Percentiles rank a stretch among this genome's conserved stretches.
phyloP scores from a whole-genome alignment of 1,140 invertebrate genomes.

The Dendroctonus ponderosae region DNA sequence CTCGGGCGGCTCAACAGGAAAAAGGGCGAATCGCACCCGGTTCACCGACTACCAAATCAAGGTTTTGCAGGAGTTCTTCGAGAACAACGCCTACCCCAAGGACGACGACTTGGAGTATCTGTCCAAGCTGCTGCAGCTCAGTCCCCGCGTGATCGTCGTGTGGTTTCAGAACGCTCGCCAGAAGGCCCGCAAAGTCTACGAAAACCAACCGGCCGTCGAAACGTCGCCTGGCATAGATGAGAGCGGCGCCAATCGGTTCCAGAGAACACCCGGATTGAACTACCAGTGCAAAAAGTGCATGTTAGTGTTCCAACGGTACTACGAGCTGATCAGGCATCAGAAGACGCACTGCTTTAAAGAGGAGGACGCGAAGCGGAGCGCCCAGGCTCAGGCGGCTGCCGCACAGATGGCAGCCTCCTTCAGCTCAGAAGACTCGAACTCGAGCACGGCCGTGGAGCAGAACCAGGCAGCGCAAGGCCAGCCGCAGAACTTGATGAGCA shows the following conservation, averaged over 20 bases:
- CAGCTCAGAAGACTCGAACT: slow-evolving; percentile 86
- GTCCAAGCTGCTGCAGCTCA: slow-evolving; percentile 89
- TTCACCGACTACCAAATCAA: slow-evolving; percentile 99
- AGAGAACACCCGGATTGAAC: slow-evolving; percentile 91
- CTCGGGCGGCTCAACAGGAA: slow-evolving; percentile 74
- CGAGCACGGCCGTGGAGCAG: slow-evolving; percentile 67
- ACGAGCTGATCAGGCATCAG: slow-evolving; percentile 97
- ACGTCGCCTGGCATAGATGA: slow-evolving; percentile 69
- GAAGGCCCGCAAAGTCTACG: slow-evolving; percentile 95
- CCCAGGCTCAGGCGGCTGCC: slow-evolving; percentile 87
- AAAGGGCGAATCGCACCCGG: slow-evolving; percentile 95
- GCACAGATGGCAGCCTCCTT: slow-evolving; percentile 85
- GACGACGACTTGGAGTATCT: slow-evolving; percentile 99
- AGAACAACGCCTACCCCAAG: slow-evolving; percentile 99
- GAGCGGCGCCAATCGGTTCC: slow-evolving; percentile 81
- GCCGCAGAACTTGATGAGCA: slow-evolving; percentile 39
- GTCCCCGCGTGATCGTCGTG: slow-evolving; percentile 93
- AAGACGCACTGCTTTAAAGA: slow-evolving; percentile 98
- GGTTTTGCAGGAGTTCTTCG: slow-evolving; percentile 98
- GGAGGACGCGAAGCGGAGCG: slow-evolving; percentile 90
- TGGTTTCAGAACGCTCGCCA: slow-evolving; percentile 96
- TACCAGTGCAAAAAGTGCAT: slow-evolving; percentile 99
- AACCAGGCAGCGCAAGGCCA: slow-evolving; percentile 52
- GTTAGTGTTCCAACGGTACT: slow-evolving; percentile 96
- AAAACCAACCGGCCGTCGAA: slow-evolving; percentile 87